These are phyloP conservation scores for Cataglyphis cursor DNA, from an alignment of 2,888 invertebrate species.

Conservation along the genomic window DNA sequence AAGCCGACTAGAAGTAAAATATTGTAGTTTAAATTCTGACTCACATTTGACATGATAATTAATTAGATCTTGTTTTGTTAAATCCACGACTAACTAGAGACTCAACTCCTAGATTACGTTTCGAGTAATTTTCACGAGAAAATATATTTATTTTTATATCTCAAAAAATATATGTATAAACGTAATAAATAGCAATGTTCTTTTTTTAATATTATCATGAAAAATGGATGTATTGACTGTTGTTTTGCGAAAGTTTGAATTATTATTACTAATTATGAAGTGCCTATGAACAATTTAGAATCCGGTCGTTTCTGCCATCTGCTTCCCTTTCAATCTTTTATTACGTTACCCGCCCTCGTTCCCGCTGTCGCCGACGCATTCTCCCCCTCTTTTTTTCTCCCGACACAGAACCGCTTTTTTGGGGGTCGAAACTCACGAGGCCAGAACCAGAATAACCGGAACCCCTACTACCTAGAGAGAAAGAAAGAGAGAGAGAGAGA, in stretches of 20 bases:
- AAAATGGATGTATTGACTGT: not conserved
- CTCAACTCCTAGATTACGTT: not conserved
- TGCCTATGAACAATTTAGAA: not conserved
- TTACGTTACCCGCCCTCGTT: slow-evolving; percentile 45
- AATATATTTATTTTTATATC: not conserved
- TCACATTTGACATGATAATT: not conserved
- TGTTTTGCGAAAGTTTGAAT: not conserved
- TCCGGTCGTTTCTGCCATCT: slow-evolving; percentile 39
- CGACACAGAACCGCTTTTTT: slow-evolving; percentile 70
- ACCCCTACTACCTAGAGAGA: slow-evolving; percentile 68
- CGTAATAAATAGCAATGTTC: not conserved
- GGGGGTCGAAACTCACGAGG: slow-evolving; percentile 76
- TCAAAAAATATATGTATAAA: not conserved
- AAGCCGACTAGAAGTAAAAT: not conserved
- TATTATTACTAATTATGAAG: slow-evolving; percentile 26
- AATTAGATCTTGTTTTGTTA: not conserved
- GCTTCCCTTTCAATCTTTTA: slow-evolving; percentile 59
- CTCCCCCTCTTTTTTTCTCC: slow-evolving; percentile 60
- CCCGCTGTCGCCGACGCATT: slow-evolving; percentile 35
- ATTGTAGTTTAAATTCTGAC: not conserved
- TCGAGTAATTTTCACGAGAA: not conserved
- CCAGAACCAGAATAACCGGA: slow-evolving; percentile 82
- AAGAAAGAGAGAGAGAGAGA: too few relatives aligned
- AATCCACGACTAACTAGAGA: not conserved
- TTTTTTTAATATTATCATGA: not conserved